Evolutionary conservation across 2,888 invertebrate genomes (phyloP).

Genomic region (Aleiodes leptofemur): DNA sequence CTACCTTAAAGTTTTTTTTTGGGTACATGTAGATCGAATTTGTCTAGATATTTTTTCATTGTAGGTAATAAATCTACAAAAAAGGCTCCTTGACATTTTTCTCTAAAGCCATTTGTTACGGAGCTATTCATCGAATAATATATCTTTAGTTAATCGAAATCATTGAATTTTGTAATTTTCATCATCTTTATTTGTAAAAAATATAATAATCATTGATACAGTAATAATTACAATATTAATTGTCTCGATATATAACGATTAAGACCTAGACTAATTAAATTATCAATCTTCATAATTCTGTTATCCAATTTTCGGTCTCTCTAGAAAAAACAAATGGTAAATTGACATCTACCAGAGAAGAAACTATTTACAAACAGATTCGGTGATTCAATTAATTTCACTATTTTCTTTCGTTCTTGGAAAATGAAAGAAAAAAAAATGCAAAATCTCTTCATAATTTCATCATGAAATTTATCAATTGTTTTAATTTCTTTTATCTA

Average conservation of each 20-base stretch:
- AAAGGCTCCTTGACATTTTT: too few relatives aligned
- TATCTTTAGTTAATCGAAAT: not conserved
- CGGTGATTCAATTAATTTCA: not conserved
- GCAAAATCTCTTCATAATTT: not conserved
- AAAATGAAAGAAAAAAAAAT: not conserved
- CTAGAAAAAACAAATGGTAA: not conserved
- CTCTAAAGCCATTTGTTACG: too few relatives aligned
- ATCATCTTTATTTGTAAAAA: conserved; percentile 73
- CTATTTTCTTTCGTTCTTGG: not conserved
- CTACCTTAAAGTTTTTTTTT: too few relatives aligned
- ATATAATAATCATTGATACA: conserved; percentile 73
- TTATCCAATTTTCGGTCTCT: not conserved
- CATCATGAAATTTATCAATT: not conserved
- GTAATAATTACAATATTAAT: conserved; percentile 65
- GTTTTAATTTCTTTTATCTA: not conserved
- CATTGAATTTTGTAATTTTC: conserved; percentile 41
- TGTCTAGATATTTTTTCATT: too few relatives aligned
- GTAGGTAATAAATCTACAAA: too few relatives aligned
- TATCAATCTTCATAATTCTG: conserved; percentile 3
- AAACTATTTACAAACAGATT: conserved; percentile 23
- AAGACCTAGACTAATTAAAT: conserved; percentile 14
- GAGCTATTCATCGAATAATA: too few relatives aligned
- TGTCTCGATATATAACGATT: conserved; percentile 36
- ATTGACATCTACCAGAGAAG: not conserved
- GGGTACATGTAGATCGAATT: too few relatives aligned